These are phyloP conservation scores for Mimas tiliae DNA, from an alignment of 2,888 invertebrate genomes.

Conservation along the genomic window DNA sequence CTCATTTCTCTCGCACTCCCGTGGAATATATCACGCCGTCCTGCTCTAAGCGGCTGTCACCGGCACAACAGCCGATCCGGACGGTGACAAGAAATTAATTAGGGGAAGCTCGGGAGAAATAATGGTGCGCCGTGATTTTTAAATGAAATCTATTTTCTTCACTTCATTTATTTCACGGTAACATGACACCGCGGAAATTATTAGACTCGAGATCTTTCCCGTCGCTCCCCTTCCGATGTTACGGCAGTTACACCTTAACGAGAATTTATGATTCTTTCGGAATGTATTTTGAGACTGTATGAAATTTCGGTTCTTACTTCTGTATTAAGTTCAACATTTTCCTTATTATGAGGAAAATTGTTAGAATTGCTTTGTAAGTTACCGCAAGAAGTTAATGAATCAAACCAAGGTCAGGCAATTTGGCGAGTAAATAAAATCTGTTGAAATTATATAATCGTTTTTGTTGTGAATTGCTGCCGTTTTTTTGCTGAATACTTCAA, in stretches of 20 bases:
- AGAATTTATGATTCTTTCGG: conserved; percentile 37
- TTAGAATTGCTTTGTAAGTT: not conserved
- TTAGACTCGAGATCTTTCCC: conserved; percentile 71
- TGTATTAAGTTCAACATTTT: conserved; percentile 34
- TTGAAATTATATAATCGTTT: not conserved
- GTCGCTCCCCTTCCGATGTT: conserved; percentile 57
- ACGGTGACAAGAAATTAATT: conserved; percentile 84
- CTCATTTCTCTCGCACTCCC: conserved; percentile 50
- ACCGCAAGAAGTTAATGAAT: not conserved
- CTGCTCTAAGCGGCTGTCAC: conserved; percentile 69
- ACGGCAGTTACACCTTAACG: conserved; percentile 65
- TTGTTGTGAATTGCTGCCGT: too few species aligned
- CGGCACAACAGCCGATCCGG: conserved; percentile 76
- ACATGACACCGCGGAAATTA: conserved; percentile 83
- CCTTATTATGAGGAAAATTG: conserved; percentile 22
- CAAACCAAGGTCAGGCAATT: not conserved
- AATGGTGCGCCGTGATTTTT: conserved; percentile 83
- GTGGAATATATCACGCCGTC: conserved; percentile 42
- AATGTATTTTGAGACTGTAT: conserved; percentile 22
- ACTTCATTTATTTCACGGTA: conserved; percentile 81
- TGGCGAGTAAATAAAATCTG: not conserved
- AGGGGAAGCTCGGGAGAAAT: conserved; percentile 80
- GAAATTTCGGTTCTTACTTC: conserved; percentile 37
- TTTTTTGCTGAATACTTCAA: too few species aligned
- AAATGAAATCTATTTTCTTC: conserved; percentile 83